Base-by-base conservation (phyloP, 2,888 invertebrate species). In the Hofmannophila pseudospretella region DNA sequence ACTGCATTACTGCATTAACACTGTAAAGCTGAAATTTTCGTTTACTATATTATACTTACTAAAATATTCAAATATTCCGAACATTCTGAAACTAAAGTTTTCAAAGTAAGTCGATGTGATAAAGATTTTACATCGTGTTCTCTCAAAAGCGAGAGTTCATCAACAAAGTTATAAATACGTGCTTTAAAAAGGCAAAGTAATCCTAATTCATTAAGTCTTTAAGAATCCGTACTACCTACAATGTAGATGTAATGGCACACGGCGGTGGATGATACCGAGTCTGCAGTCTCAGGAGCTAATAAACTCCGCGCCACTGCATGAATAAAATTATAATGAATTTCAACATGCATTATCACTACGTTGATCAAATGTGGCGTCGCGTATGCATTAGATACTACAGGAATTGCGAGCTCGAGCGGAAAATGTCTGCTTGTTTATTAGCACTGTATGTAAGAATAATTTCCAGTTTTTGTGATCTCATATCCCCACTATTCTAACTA, bases 321-420 rank as follows among this genome's bases (percentile, higher is more conserved):
- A 79, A 81, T 81, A 79, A 76, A 79, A 79, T 80, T 69, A 74
- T 78, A 75, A 79, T 79, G 70, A 75, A 79, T 80, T 71, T 72
- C 65, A 56, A 52, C 56, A 50, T 57, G 63, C 61, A 66, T 63
- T 68, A 69, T 66, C 61, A 55, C 58, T 47, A 57, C 62, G 58
- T 58, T 70, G 65, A 69, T 69, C 69, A 70, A 69, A 70, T 63
- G 62, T 63, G 60, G 57, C 56, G 50, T 54, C 56, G 61, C 56
- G 61, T 67, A 68, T 75, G 71, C 72, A 75, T 67, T 58, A 53
- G 54, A 44, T 54, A 41, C 51, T 46, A 48, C 34, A 28, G 44
- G 16, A 41, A 39, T 34, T 30, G 38, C 30, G 35, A 34, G 36
- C 33, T 41, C 37, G 23, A 31, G 31, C 32, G 47, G 39, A 39